These are phyloP conservation scores for Cyphomyrus discorhynchus DNA, from an alignment of 2,113 vertebrate genomes.

Conservation along the genomic window DNA sequence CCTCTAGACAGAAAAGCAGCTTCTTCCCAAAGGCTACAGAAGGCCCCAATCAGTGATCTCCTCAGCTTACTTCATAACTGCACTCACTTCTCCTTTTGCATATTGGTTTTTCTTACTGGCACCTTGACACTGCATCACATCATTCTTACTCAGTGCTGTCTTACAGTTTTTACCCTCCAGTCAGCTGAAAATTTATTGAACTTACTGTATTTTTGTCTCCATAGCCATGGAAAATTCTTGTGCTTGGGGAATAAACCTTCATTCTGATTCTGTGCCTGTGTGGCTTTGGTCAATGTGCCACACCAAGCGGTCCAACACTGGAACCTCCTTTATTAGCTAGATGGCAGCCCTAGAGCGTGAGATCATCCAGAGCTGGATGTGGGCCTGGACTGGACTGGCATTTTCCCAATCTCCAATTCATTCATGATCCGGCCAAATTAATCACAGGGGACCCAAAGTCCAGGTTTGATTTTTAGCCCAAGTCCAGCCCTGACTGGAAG, in stretches of 20 bases:
- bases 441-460: not conserved
- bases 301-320: not conserved
- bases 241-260: not conserved
- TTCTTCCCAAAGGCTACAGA: not conserved
- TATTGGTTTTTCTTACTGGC: not conserved
- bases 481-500: not conserved
- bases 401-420: not conserved
- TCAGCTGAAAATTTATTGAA: not conserved
- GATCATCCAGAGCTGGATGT: not conserved
- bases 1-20: not conserved
- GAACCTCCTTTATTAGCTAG: not conserved
- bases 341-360: not conserved
- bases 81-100: not conserved
- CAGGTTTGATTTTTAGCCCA: too few relatives aligned
- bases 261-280: not conserved
- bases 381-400: not conserved
- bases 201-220: too few relatives aligned
- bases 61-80: not conserved
- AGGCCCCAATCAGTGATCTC: not conserved
- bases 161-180: not conserved
- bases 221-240: not conserved
- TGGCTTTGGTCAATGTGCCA: not conserved
- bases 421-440: not conserved
- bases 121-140: not conserved
- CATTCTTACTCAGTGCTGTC: not conserved